These are phyloP conservation scores for Diplodus puntazzo DNA, from an alignment of 2,797 vertebrate genomes.

Conservation along the genomic window DNA sequence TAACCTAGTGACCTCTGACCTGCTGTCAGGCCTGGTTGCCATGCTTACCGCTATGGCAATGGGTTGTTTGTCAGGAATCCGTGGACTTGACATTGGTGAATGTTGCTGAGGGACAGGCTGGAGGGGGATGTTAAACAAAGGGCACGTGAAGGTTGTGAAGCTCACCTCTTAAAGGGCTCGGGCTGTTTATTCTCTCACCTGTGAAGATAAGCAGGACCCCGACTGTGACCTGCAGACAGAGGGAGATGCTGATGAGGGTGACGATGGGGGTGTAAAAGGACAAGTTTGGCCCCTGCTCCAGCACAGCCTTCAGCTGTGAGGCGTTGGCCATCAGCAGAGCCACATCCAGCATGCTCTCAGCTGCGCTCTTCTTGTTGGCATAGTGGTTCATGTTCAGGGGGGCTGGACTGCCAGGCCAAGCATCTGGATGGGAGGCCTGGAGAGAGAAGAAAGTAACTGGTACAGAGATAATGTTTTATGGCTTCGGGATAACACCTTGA, in stretches of 20 bases:
- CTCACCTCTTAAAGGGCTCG: neutral
- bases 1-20: slow-evolving; percentile 74
- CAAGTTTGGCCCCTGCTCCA: slow-evolving; percentile 88
- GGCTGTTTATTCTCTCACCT: slow-evolving; percentile 81
- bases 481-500: slow-evolving; percentile 38
- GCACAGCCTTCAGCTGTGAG: slow-evolving; percentile 92
- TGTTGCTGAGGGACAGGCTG: slow-evolving; percentile 14
- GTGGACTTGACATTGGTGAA: slow-evolving; percentile 64
- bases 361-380: slow-evolving; percentile 93
- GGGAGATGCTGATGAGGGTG: slow-evolving; percentile 89
- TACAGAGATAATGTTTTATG: slow-evolving; percentile 48
- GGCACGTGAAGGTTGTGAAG: slow-evolving; percentile 22
- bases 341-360: slow-evolving; percentile 94
- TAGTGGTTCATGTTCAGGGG: slow-evolving; percentile 92
- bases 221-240: slow-evolving; percentile 90
- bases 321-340: slow-evolving; percentile 94
- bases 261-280: slow-evolving; percentile 87
- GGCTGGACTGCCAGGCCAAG: slow-evolving; percentile 31
- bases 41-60: slow-evolving; percentile 60
- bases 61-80: slow-evolving; percentile 66
- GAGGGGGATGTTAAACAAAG: slow-evolving; percentile 27
- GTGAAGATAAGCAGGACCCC: slow-evolving; percentile 93
- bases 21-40: slow-evolving; percentile 59
- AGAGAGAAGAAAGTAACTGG: slow-evolving; percentile 45
- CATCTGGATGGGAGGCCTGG: slow-evolving; percentile 42